These are phyloP conservation scores for Atrichornis clamosus DNA, from an alignment of 2,113 vertebrate genomes.

Conservation along the genomic window DNA sequence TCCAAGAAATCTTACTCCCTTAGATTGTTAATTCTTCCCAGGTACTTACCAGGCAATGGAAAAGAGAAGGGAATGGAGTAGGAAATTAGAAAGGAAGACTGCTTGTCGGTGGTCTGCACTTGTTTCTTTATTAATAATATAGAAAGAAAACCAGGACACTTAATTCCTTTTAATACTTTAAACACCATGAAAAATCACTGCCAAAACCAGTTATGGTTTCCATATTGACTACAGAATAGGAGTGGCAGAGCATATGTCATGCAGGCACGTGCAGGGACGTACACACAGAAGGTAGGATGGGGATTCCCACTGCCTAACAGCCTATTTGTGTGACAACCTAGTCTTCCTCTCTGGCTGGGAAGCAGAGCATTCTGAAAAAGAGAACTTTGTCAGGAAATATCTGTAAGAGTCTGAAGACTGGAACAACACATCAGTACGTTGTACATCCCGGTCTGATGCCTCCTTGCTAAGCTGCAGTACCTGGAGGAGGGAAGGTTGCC, in stretches of 20 bases:
- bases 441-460: accelerated
- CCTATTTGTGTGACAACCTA: accelerated
- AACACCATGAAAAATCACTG: neutral
- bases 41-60: neutral
- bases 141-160: neutral
- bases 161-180: neutral
- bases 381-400: neutral
- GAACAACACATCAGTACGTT: no score
- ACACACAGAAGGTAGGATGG: neutral
- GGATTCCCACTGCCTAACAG: neutral
- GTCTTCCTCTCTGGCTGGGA: neutral
- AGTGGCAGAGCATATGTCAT: accelerated
- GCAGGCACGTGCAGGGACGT: accelerated
- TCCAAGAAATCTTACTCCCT: neutral
- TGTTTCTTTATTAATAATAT: neutral
- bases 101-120: accelerated
- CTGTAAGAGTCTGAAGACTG: no score
- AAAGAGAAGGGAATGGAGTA: neutral
- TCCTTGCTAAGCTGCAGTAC: neutral
- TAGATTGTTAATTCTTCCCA: neutral
- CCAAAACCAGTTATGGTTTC: neutral
- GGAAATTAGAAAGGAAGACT: neutral
- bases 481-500: neutral
- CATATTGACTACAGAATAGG: neutral
- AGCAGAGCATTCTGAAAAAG: neutral